Evolutionary conservation across 2,888 invertebrate species (phyloP).

Genomic region (Sceliomorpha sp.): DNA sequence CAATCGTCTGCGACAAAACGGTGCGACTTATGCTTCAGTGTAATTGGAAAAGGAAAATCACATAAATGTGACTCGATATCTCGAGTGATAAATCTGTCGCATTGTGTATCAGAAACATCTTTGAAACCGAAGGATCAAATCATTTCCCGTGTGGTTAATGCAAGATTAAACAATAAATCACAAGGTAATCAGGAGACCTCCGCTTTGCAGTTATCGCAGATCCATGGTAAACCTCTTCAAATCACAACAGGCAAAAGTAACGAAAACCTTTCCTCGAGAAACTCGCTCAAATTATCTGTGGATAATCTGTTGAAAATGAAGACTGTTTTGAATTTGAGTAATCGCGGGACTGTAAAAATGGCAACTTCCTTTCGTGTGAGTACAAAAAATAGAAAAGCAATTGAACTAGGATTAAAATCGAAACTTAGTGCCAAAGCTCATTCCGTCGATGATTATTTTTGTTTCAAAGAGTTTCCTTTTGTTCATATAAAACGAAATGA

Average conservation of each 20-base stretch:
- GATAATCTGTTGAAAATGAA: slow-evolving; percentile 25
- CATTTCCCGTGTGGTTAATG: too few relatives aligned
- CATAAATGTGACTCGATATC: slow-evolving; percentile 19
- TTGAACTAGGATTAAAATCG: slow-evolving; percentile 24
- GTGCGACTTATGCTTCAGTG: slow-evolving; percentile 19
- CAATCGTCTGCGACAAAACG: slow-evolving; percentile 21
- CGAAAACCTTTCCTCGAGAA: slow-evolving; percentile 15
- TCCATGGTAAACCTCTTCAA: slow-evolving; percentile 12
- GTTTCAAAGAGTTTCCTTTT: slow-evolving; percentile 22
- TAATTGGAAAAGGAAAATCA: slow-evolving; percentile 23
- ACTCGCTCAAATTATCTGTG: slow-evolving; percentile 17
- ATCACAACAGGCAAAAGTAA: slow-evolving; percentile 14
- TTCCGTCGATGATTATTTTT: slow-evolving; percentile 20
- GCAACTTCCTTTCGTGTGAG: slow-evolving; percentile 22
- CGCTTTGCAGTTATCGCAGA: slow-evolving; percentile 6
- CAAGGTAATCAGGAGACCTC: slow-evolving; percentile 8
- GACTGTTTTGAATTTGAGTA: slow-evolving; percentile 21
- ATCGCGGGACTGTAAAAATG: slow-evolving; percentile 15
- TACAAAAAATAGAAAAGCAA: slow-evolving; percentile 18
- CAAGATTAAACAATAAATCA: slow-evolving; percentile 15
- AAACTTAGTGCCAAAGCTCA: slow-evolving; percentile 18
- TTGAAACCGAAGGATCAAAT: too few relatives aligned
- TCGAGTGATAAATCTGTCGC: slow-evolving; percentile 16
- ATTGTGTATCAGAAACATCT: slow-evolving; percentile 12
- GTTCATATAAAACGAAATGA: slow-evolving; percentile 16